Evolutionary conservation across 2,888 invertebrate species (phyloP).

Genomic region (Apoda limacodes): DNA sequence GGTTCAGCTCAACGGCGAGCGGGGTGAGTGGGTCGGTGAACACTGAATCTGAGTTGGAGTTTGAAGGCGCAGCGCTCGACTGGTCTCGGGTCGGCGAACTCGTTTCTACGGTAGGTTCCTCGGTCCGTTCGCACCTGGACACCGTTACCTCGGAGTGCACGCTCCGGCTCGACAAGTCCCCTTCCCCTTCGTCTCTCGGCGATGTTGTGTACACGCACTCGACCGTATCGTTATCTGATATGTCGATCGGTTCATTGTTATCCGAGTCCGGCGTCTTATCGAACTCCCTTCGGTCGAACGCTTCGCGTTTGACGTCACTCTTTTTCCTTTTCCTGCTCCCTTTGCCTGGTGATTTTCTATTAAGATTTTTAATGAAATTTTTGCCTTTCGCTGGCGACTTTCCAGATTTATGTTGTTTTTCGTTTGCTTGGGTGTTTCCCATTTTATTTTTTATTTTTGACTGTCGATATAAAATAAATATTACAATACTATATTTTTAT

Average conservation of each 20-base stretch:
- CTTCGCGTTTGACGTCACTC: conserved; percentile 44
- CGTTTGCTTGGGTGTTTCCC: conserved; percentile 68
- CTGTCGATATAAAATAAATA: conserved; percentile 8
- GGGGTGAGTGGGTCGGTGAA: conserved; percentile 80
- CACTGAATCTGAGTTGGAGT: conserved; percentile 78
- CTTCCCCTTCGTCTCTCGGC: conserved; percentile 36
- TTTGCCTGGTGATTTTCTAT: conserved; percentile 49
- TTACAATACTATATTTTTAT: conserved; percentile 18
- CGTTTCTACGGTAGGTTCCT: conserved; percentile 31
- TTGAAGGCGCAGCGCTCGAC: conserved; percentile 35
- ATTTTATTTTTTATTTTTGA: conserved; percentile 30
- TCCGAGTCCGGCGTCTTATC: conserved; percentile 64
- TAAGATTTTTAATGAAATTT: conserved; percentile 64
- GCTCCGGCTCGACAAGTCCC: conserved; percentile 36
- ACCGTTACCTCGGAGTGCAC: conserved; percentile 59
- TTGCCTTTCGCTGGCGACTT: conserved; percentile 71
- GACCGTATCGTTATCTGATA: conserved; percentile 60
- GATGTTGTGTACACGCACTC: conserved; percentile 54
- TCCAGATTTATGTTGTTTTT: conserved; percentile 61
- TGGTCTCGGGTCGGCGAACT: conserved; percentile 59
- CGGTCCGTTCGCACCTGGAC: conserved; percentile 42
- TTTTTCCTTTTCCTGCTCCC: conserved; percentile 59
- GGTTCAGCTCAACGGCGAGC: conserved; percentile 73
- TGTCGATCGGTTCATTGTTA: conserved; percentile 55
- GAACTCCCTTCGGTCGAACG: conserved; percentile 42